Evolutionary conservation across 2,888 invertebrate genomes (phyloP), one percentile per base, ranked within the genome.

Genomic region (Acheta domesticus): DNA sequence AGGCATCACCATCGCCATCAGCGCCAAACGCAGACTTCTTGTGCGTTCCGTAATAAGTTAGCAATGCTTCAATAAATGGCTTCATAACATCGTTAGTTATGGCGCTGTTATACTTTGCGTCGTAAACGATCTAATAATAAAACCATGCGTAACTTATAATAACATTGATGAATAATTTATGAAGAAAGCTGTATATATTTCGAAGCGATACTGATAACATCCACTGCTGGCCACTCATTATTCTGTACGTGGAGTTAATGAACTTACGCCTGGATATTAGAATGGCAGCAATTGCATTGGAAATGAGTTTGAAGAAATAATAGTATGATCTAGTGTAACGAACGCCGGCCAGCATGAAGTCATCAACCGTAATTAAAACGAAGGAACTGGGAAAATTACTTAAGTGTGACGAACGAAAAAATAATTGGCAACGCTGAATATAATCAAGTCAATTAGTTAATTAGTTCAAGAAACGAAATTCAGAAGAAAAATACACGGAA

Each of bases 61-160:
- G 62, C 62, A 62, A 62, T 62, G 62, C 62, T 62, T 62, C 62
- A 62, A 62, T 62, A 62, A 62, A 62, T 62, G 62, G 62, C 62
- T 62, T 62, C 62, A 62, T 62, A 62, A 62, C 62, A 62, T 62
- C 62, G 62, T 62, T 62, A 62, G 62, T n/a, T 62, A 62, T 62
- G 62, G 62, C 14, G 62, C 62, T 62, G 14, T 62, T 62, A 62
- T 62, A 14, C 62, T 62, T n/a, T 14, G 62, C 62, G 62, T 62
- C 62, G 62, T 62, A 62, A 62, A 62, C 62, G 62, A 62, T 62
- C 62, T 62, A 62, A 62, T 62, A 62, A 19, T 62, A 62, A 62
- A 62, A 62, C 62, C 62, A 62, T 62, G 62, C 62, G 62, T 62
- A 62, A 62, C 62, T 62, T 62, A 62, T 62, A 62, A 62, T 62